Percentiles rank a stretch among this genome's conserved stretches.
phyloP scores from a whole-genome alignment of 2,888 invertebrate species.

The Pseudoips prasinana region DNA sequence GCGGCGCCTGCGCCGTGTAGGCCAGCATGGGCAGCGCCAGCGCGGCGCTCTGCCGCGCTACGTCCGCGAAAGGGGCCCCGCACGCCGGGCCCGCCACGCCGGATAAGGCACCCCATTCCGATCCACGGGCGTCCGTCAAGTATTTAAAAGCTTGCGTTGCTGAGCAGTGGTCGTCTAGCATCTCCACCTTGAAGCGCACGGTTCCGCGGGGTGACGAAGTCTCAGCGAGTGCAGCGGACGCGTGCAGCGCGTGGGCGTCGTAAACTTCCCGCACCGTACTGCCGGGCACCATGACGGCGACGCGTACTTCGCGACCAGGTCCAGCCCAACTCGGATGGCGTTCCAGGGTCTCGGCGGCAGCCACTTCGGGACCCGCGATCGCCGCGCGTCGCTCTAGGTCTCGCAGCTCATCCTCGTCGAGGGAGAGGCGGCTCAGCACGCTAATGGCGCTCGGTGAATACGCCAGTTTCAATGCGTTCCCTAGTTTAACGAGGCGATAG shows the following conservation, averaged over 20 bases:
- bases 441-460: constrained; percentile 48
- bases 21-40: constrained; percentile 58
- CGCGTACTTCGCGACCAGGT: constrained; percentile 44
- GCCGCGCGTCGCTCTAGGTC: constrained; percentile 33
- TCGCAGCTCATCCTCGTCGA: constrained; percentile 38
- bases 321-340: constrained; percentile 32
- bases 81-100: constrained; percentile 66
- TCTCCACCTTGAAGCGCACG: constrained; percentile 50
- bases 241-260: constrained; percentile 44
- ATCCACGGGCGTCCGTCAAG: constrained; percentile 54
- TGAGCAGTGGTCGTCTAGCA: constrained; percentile 58
- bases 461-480: constrained; percentile 49
- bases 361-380: constrained; percentile 28
- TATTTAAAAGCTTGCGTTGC: constrained; percentile 57
- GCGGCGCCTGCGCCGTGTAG: constrained; percentile 54
- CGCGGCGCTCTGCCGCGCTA: constrained; percentile 52
- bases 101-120: constrained; percentile 58
- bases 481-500: constrained; percentile 55
- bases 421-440: constrained; percentile 43
- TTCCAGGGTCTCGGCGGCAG: constrained; percentile 34
- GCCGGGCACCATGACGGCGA: constrained; percentile 32
- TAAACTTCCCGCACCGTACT: constrained; percentile 39
- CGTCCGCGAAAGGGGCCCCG: constrained; percentile 58
- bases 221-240: constrained; percentile 59
- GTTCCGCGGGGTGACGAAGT: constrained; percentile 30